Conservation (phyloP, 2,113 vertebrate genomes). For the Stomatorhinus ivindoensis region DNA sequence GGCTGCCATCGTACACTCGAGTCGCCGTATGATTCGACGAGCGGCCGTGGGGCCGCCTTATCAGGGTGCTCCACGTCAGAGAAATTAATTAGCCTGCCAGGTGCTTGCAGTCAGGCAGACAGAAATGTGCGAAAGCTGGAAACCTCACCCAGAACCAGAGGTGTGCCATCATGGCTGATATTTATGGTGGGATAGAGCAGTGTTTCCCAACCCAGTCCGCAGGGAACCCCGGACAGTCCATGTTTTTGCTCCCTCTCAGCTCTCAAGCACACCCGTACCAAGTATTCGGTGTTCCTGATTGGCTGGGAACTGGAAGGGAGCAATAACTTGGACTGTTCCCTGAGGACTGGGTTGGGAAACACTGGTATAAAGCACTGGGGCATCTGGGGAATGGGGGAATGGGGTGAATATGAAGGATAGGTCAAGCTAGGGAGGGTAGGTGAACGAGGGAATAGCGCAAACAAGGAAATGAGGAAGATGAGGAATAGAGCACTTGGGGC, state of each 20-base stretch:
- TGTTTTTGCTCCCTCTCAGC: no score
- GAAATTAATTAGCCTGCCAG: neutral
- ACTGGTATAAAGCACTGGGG: neutral
- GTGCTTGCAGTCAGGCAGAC: neutral
- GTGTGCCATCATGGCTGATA: neutral
- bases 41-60: neutral
- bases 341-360: neutral
- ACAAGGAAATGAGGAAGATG: neutral
- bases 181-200: neutral
- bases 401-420: neutral
- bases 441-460: neutral
- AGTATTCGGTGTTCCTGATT: no score
- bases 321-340: no score
- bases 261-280: no score
- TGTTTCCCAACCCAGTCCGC: neutral
- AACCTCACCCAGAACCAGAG: neutral
- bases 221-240: no score
- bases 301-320: no score
- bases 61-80: neutral
- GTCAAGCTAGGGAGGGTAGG: neutral
- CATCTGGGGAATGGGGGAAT: neutral
- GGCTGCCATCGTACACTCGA: neutral
- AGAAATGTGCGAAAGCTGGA: neutral
- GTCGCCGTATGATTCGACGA: neutral
- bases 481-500: neutral